These are phyloP conservation scores for Lamellibrachia luymesi DNA, from an alignment of 1,140 invertebrate species.

Conservation along the genomic window DNA sequence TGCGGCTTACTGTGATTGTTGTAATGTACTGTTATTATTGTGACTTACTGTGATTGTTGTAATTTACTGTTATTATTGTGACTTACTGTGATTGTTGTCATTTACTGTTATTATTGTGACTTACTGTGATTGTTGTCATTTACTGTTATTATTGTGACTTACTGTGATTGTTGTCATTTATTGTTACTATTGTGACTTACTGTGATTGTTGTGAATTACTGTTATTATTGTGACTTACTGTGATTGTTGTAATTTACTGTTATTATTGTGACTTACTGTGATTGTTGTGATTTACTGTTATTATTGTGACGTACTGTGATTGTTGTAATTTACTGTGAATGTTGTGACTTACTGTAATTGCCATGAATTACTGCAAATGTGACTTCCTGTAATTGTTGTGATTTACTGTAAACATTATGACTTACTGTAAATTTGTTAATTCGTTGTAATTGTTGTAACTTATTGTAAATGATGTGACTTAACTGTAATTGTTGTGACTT, in stretches of 20 bases:
- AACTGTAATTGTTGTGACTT: not conserved
- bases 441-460: too few species aligned
- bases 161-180: not conserved
- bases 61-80: too few species aligned
- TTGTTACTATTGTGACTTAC: not conserved
- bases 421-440: too few species aligned
- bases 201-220: not conserved
- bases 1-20: too few species aligned
- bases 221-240: not conserved
- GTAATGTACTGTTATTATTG: too few species aligned
- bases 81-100: too few species aligned
- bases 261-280: not conserved
- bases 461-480: not conserved
- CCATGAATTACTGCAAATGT: not conserved
- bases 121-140: too few species aligned
- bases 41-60: too few species aligned
- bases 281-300: not conserved
- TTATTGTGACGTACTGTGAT: not conserved
- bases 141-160: not conserved
- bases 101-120: too few species aligned
- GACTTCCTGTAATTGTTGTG: not conserved
- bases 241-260: not conserved
- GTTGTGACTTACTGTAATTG: not conserved
- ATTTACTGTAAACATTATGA: not conserved
- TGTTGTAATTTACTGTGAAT: not conserved